Conservation (phyloP, 92 coral and sea anemone species). For the Hydrozoanthus gracilis region DNA sequence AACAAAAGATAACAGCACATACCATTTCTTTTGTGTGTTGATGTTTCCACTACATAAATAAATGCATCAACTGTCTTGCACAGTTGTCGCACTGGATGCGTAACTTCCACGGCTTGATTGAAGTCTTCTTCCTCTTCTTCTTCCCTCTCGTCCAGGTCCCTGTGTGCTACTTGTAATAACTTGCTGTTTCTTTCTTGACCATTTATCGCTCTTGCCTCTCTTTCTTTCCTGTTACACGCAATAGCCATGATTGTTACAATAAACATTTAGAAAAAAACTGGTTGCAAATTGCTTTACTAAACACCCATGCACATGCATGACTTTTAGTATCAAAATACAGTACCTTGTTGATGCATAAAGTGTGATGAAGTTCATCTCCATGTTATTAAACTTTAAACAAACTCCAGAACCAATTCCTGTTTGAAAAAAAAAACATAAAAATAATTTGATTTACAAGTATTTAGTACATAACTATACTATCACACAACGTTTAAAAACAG, state of each 20-base stretch:
- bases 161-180: slow-evolving; percentile 55
- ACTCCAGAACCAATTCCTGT: slow-evolving; percentile 96
- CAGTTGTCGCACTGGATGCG: slow-evolving; percentile 90
- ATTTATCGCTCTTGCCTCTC: slow-evolving; percentile 81
- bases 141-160: slow-evolving; percentile 36
- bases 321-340: not conserved
- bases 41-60: slow-evolving; percentile 87
- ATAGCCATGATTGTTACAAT: not conserved
- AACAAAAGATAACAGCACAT: not conserved
- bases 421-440: not conserved
- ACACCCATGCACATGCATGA: not conserved
- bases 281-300: too few species aligned
- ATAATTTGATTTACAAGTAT: too few species aligned
- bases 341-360: slow-evolving; percentile 92
- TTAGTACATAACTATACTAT: too few species aligned
- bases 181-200: slow-evolving; percentile 76
- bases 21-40: slow-evolving; percentile 82
- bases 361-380: slow-evolving; percentile 84
- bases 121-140: slow-evolving; percentile 26
- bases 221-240: slow-evolving; percentile 74
- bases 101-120: slow-evolving; percentile 61
- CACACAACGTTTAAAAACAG: too few species aligned
- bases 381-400: slow-evolving; percentile 71
- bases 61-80: slow-evolving; percentile 96
- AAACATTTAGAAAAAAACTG: not conserved